Base-by-base conservation (phyloP, 1,140 invertebrate genomes). In the Oryzaephilus surinamensis region DNA sequence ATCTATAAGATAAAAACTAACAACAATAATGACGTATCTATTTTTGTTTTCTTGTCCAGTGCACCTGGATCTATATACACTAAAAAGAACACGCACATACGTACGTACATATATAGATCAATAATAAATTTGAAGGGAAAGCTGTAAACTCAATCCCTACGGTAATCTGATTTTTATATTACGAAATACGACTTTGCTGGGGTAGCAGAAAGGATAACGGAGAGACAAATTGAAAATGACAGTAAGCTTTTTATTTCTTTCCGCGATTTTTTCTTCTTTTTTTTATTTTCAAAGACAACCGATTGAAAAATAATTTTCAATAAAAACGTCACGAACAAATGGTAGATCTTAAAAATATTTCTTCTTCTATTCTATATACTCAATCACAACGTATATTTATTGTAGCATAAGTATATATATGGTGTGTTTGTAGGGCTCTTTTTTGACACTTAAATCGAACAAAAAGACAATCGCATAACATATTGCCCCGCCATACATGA, bases 291-390 rank as follows among this genome's bases (percentile, higher is more conserved):
- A 17, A 20, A 37, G 37, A 44, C 32, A 24, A 41, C 21, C 45
- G 37, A 46, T 44, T 50, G 48, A 50, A 50, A 50, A 46, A 47
- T 50, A 50, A 50, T 50, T 50, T 50, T 50, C 48, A 50, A 50
- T 50, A 50, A 47, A 50, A 47, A 40, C 45, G 48, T 50, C 48
- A 50, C 17, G 44, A 50, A 47, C 48, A 50, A 47, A 41, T 34
- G 48, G 36, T 29, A 37, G 21, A 41, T 43, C 40, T 40, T 32
- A 18, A 35, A 46, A 43, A 50, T 50, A 50, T 46, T 46, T 40
- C 41, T 31, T 24, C 26, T 39, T 20, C 33, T 31, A 36, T 38
- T 40, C 36, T 38, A 40, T 45, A 45, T 40, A 40, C 37, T 40
- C 43, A 38, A 44, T 38, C 32, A 24, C 27, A 29, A 28, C 27